These are phyloP conservation scores for Hermaeophaga mercurialis DNA, from an alignment of 2,888 invertebrate genomes.

Conservation along the genomic window DNA sequence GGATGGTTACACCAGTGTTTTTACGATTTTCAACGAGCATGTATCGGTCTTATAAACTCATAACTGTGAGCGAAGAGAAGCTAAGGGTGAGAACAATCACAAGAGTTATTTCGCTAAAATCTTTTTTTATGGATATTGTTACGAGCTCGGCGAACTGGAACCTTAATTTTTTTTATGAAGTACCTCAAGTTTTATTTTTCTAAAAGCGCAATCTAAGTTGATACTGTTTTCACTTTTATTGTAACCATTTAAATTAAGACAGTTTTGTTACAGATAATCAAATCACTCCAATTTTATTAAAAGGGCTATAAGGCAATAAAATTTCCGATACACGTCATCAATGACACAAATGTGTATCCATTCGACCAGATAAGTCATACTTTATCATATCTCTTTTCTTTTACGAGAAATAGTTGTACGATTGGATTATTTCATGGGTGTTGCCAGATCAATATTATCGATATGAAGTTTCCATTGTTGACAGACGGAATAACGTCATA, in stretches of 20 bases:
- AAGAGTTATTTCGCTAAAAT: conserved; percentile 21
- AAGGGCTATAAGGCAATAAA: too few relatives aligned
- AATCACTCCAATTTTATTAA: too few relatives aligned
- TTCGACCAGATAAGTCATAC: too few relatives aligned
- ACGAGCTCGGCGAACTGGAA: conserved; percentile 9
- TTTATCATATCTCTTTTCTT: too few relatives aligned
- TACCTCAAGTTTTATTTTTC: neutral
- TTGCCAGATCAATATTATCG: too few relatives aligned
- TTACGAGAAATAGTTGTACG: too few relatives aligned
- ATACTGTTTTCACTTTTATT: neutral
- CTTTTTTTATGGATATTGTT: conserved; percentile 18
- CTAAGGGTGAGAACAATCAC: conserved; percentile 11
- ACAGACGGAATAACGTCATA: too few relatives aligned
- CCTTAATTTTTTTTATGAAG: conserved; percentile 18
- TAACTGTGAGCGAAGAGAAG: conserved; percentile 30
- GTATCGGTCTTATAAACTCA: conserved; percentile 46
- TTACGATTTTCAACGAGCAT: conserved; percentile 44
- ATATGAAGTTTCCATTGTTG: too few relatives aligned
- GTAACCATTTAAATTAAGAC: neutral
- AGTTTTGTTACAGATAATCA: neutral
- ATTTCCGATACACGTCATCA: too few relatives aligned
- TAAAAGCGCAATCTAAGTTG: neutral
- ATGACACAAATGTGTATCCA: too few relatives aligned
- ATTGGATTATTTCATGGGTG: too few relatives aligned
- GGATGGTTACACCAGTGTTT: conserved; percentile 40